phyloP scores from a whole-genome alignment of 64 coral and sea anemone species.

The Stichodactyla mertensii region DNA sequence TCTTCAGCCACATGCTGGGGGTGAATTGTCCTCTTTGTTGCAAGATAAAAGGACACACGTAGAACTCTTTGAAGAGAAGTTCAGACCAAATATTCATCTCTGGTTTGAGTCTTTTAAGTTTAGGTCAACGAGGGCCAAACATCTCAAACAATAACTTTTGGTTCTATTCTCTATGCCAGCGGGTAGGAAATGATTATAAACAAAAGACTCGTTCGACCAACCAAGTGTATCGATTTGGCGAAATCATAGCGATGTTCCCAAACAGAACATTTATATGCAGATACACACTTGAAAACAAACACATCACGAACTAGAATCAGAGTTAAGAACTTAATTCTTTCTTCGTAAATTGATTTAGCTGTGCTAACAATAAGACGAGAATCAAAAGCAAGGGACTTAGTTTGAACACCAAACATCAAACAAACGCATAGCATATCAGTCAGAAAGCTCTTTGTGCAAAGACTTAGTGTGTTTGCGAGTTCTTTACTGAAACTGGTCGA shows the following conservation, averaged over 20 bases:
- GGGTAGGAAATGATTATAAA: background rate
- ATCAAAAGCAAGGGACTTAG: slow-evolving; percentile 8
- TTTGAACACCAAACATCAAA: slow-evolving; percentile 18
- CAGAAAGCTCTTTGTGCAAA: background rate
- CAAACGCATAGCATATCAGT: slow-evolving; percentile 14
- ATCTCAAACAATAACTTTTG: background rate
- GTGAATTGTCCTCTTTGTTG: slow-evolving; percentile 1
- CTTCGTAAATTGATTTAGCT: slow-evolving; percentile 2
- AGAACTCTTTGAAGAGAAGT: background rate
- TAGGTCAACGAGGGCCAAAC: slow-evolving; percentile 25
- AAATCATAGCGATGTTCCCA: background rate
- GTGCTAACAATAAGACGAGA: slow-evolving; percentile 20
- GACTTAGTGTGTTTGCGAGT: background rate
- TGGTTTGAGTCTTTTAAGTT: slow-evolving; percentile 13
- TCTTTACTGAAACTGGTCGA: background rate
- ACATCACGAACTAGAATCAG: background rate
- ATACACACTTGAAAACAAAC: background rate
- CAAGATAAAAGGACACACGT: slow-evolving; percentile 17
- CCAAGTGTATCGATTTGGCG: background rate
- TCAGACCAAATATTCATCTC: background rate
- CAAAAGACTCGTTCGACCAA: background rate
- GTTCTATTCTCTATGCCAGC: background rate
- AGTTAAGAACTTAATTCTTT: slow-evolving; percentile 3
- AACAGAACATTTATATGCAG: background rate
- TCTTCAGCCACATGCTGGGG: slow-evolving; percentile 9